Evolutionary conservation across 2,113 vertebrate species (phyloP), one percentile per base, ranked within the genome.

Genomic region (Eulacestoma nigropectus): DNA sequence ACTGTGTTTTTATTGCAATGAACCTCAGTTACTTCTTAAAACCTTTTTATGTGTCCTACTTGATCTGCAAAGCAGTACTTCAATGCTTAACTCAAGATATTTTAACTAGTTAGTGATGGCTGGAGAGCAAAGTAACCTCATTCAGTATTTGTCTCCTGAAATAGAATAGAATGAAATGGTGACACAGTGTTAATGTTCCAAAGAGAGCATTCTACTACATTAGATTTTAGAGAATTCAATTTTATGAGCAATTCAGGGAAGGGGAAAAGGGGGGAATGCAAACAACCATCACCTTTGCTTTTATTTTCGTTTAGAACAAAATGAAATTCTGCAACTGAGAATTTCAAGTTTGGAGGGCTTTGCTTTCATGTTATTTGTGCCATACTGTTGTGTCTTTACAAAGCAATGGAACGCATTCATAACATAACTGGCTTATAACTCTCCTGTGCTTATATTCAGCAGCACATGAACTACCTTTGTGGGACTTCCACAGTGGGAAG

Each of bases 241-340:
- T 69, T 74, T 20, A 69, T 52, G 33, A 46, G 37, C n/a, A 60
- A 32, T 37, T 84, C 1, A 10, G 10, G 14, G 30, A 22, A 8
- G 0, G 5, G 3, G 13, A 25, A 11, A 46, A 32, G 6, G 0
- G 5, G 6, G 13, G 11, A 57, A 41, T 7, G 4, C 12, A 17
- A 68, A 21, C 21, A 63, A 2, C 2, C 5, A 81, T 3, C 16
- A 22, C 4, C 1, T 41, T 67, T 6, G 2, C 2, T 37, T 78
- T 78, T 73, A 27, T 8, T 76, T 60, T 47, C n/a, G 9, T 47
- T 96, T 62, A 39, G 41, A 50, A 60, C 3, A 78, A 79, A 83
- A 57, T 49, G 0, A 57, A 86, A 60, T 42, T 73, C 46, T 49
- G 32, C 20, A 39, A 30, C 9, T 26, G 18, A 56, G 27, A 78